Evolutionary conservation across 2,888 invertebrate species (phyloP).

Genomic region (Onthophagus sagittarius): DNA sequence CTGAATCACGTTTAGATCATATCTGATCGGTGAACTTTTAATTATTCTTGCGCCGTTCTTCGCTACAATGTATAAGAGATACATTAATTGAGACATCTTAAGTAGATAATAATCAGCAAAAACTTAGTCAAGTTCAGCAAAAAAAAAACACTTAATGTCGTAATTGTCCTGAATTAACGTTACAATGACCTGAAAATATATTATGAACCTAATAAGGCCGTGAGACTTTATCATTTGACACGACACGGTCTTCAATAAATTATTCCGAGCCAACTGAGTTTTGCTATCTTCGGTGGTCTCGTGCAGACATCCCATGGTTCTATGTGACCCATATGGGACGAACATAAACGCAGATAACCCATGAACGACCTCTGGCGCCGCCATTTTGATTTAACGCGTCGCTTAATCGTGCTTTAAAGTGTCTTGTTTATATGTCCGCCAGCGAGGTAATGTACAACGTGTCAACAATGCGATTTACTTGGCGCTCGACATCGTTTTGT

Average conservation of each 20-base stretch:
- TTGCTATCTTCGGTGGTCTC: background rate
- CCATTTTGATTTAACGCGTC: conserved; percentile 30
- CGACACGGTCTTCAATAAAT: background rate
- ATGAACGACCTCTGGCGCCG: conserved; percentile 29
- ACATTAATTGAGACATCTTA: background rate
- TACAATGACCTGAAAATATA: background rate
- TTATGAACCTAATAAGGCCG: background rate
- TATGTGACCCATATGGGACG: background rate
- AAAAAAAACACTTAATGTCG: background rate
- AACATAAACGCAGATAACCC: conserved; percentile 21
- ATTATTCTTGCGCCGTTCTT: background rate
- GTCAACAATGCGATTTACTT: background rate
- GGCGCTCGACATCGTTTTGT: background rate
- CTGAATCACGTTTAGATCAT: background rate
- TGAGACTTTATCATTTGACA: background rate
- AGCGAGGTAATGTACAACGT: conserved; percentile 5
- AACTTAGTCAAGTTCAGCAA: background rate
- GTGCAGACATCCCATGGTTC: background rate
- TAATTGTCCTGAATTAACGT: background rate
- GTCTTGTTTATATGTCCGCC: conserved; percentile 22
- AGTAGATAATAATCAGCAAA: background rate
- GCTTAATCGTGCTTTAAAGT: conserved; percentile 25
- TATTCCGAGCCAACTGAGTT: background rate
- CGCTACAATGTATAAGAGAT: background rate
- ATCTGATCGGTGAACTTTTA: background rate